A percentile compares a stretch with the other conserved stretches of the same genome.
phyloP scores from a whole-genome alignment of 2,797 vertebrate genomes.

The Phataginus tetradactyla region DNA sequence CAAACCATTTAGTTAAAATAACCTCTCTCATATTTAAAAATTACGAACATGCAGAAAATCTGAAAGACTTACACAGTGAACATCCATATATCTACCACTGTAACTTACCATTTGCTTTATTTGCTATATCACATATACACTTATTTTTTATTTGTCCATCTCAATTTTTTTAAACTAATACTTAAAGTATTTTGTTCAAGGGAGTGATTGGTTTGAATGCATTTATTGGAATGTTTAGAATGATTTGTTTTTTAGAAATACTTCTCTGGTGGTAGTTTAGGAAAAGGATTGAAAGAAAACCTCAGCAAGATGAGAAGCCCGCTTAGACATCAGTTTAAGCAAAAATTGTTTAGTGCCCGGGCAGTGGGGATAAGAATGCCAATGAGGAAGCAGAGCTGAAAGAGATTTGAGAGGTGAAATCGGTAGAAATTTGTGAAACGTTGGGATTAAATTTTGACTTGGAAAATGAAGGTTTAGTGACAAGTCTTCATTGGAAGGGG shows the following conservation, averaged over 20 bases:
- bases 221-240: constrained; percentile 20
- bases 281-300: background rate
- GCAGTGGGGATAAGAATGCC: constrained; percentile 53
- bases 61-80: background rate
- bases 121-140: background rate
- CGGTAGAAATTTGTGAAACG: constrained; percentile 22
- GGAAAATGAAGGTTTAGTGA: constrained; percentile 30
- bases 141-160: background rate
- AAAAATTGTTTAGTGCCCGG: constrained; percentile 65
- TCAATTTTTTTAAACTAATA: background rate
- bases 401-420: constrained; percentile 17
- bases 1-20: background rate
- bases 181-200: background rate
- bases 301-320: constrained; percentile 38
- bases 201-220: background rate
- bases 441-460: constrained; percentile 26
- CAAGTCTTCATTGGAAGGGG: constrained; percentile 34
- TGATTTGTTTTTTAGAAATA: background rate
- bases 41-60: background rate
- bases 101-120: background rate
- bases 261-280: constrained; percentile 27
- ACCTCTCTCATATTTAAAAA: background rate
- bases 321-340: background rate
- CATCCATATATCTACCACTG: background rate
- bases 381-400: background rate